Evolutionary conservation across 2,797 vertebrate species (phyloP).

Genomic region (Hypotaenidia philippensis): DNA sequence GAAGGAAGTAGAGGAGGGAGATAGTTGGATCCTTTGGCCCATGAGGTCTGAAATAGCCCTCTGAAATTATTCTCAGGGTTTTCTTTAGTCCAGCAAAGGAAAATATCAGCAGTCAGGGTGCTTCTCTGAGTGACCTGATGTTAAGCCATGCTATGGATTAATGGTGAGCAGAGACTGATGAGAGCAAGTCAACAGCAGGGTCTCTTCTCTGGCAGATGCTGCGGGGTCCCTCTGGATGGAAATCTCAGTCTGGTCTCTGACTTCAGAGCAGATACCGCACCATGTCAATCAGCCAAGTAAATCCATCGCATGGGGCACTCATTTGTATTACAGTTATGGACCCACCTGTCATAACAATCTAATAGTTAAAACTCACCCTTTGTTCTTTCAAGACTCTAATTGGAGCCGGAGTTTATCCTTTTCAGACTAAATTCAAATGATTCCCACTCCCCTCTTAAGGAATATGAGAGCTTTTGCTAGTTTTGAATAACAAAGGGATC

Average conservation of each 20-base stretch:
- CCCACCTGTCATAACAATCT: not conserved
- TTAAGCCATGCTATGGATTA: not conserved
- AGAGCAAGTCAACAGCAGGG: not conserved
- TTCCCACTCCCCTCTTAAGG: not conserved
- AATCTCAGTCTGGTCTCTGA: not conserved
- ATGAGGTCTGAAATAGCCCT: not conserved
- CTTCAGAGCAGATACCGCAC: not conserved
- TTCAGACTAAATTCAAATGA: not conserved
- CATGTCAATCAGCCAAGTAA: not conserved
- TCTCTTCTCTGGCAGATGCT: not conserved
- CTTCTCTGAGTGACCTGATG: not conserved
- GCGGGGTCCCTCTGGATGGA: fast-evolving
- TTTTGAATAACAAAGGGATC: not conserved
- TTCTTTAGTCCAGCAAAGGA: not conserved
- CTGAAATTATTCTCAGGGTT: not conserved
- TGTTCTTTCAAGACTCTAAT: not conserved
- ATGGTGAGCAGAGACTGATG: not conserved
- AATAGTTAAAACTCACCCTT: not conserved
- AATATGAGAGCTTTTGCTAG: not conserved
- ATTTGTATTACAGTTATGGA: not conserved
- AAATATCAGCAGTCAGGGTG: not conserved
- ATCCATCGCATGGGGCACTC: not conserved
- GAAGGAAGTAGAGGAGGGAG: not conserved
- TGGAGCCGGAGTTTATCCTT: not conserved
- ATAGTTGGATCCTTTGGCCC: not conserved